Conservation (phyloP, 1,140 invertebrate genomes). For the Philotrypesis tridentata region DNA sequence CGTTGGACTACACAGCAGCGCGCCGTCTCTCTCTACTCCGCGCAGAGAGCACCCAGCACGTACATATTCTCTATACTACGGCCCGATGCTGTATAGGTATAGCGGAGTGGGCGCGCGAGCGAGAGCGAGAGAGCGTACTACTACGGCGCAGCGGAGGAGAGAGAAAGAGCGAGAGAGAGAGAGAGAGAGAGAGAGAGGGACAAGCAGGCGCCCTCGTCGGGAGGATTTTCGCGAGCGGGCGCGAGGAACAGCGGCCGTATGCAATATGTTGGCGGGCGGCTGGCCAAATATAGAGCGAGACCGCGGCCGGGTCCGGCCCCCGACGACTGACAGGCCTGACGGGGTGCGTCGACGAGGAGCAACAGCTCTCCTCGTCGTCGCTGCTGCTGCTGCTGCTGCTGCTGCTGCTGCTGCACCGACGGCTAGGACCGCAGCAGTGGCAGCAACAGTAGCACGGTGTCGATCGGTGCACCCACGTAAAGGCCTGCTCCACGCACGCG, state of each 20-base stretch:
- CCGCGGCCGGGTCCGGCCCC: slow-evolving; percentile 62
- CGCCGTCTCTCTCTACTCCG: neutral
- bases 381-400: too few species aligned
- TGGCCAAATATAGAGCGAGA: slow-evolving; percentile 73
- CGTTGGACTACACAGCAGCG: neutral
- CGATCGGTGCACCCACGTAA: too few species aligned
- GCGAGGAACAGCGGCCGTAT: slow-evolving; percentile 39
- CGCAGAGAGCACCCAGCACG: neutral
- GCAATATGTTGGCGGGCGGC: slow-evolving; percentile 71
- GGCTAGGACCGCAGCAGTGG: neutral
- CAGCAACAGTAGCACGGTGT: neutral
- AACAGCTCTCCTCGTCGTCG: neutral
- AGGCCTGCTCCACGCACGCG: neutral
- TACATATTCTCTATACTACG: slow-evolving; percentile 17
- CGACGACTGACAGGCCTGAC: slow-evolving; percentile 57
- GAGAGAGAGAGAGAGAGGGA: slow-evolving; percentile 5
- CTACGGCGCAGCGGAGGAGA: neutral
- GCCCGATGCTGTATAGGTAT: neutral
- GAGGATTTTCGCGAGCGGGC: slow-evolving; percentile 26
- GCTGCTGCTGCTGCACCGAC: too few species aligned
- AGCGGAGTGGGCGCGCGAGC: neutral
- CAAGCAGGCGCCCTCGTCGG: neutral
- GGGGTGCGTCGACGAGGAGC: slow-evolving; percentile 51
- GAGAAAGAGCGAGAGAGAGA: neutral
- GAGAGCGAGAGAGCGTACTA: slow-evolving; percentile 19